Conservation (phyloP, 2,113 vertebrate species). For the Miniopterus natalensis region DNA sequence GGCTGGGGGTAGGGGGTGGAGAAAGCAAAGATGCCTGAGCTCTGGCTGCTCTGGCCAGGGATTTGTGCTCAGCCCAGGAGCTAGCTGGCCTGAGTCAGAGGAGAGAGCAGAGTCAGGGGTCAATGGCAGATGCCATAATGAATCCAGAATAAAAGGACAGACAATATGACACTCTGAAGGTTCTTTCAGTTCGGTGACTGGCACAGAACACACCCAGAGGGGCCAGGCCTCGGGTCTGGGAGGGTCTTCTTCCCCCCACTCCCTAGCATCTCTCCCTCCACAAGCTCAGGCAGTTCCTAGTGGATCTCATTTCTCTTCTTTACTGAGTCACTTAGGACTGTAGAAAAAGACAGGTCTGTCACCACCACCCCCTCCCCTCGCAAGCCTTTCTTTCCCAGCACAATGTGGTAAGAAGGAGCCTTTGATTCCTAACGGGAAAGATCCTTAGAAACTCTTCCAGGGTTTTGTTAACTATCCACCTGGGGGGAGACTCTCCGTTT, state of each 20-base stretch:
- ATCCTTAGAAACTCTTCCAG: conserved; percentile 27
- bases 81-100: not conserved
- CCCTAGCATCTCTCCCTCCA: not conserved
- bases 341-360: not conserved
- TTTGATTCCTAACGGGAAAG: conserved; percentile 50
- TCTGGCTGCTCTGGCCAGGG: not conserved
- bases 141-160: not conserved
- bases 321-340: not conserved
- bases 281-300: not conserved
- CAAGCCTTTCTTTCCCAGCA: not conserved
- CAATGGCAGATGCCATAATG: not conserved
- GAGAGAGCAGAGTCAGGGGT: not conserved
- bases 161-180: not conserved
- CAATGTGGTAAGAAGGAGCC: not conserved
- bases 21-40: not conserved
- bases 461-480: conserved; percentile 44
- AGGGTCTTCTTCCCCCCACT: not conserved
- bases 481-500: not conserved
- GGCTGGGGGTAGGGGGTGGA: not conserved
- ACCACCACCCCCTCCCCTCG: not conserved
- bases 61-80: not conserved
- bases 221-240: not conserved
- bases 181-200: conserved; percentile 41
- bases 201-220: not conserved
- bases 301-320: not conserved